These are phyloP conservation scores for Conus canariensis DNA, from an alignment of 2,888 invertebrate species.

Conservation along the genomic window DNA sequence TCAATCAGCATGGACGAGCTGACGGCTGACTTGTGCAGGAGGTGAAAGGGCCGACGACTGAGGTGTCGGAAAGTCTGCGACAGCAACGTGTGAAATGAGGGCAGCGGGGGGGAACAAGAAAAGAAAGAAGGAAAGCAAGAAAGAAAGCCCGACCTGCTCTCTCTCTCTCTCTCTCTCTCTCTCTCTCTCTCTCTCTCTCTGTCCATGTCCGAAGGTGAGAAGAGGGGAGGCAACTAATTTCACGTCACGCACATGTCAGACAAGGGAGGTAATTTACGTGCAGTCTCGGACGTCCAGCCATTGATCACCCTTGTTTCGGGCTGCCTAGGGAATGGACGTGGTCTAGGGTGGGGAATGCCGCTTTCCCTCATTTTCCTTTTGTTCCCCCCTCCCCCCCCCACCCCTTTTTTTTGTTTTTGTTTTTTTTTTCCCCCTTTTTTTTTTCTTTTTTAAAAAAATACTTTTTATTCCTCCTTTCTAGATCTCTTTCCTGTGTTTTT, in stretches of 20 bases:
- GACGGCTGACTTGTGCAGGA: too few relatives aligned
- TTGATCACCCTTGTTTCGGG: slow-evolving; percentile 10
- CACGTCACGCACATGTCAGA: slow-evolving; percentile 34
- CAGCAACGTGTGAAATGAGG: too few relatives aligned
- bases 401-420: background rate
- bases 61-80: too few relatives aligned
- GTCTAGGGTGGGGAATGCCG: background rate
- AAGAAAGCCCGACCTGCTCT: background rate
- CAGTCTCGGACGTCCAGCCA: background rate
- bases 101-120: too few relatives aligned
- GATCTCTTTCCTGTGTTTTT: too few relatives aligned
- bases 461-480: too few relatives aligned
- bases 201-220: background rate
- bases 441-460: too few relatives aligned
- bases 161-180: background rate
- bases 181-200: too few relatives aligned
- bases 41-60: too few relatives aligned
- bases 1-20: too few relatives aligned
- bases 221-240: slow-evolving; percentile 18
- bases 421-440: background rate
- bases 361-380: background rate
- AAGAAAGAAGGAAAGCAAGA: too few relatives aligned
- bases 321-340: background rate
- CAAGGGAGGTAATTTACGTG: slow-evolving; percentile 35
- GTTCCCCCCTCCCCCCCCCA: background rate